phyloP scores from a whole-genome alignment of 2,888 invertebrate genomes.

The Diaprepes abbreviatus region DNA sequence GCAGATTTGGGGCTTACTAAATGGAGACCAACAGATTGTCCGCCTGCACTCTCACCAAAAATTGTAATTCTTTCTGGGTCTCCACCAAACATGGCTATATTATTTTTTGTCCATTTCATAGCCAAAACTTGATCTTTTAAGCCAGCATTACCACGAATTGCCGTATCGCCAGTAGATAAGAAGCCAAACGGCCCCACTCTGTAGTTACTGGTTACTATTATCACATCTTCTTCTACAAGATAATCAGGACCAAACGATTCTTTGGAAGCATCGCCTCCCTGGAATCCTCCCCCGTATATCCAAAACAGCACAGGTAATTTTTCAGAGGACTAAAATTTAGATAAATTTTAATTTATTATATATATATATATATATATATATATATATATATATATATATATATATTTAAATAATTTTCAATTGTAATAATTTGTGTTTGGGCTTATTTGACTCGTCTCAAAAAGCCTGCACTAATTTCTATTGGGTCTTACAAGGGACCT shows the following conservation, averaged over 20 bases:
- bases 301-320: conserved; percentile 13
- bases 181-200: not conserved
- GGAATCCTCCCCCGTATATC: conserved; percentile 1
- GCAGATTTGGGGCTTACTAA: not conserved
- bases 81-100: conserved; percentile 40
- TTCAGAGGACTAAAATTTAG: not conserved
- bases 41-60: conserved; percentile 17
- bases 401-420: too few species aligned
- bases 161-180: not conserved
- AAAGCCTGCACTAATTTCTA: too few species aligned
- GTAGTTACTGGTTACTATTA: not conserved
- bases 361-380: too few species aligned
- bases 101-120: conserved; percentile 40
- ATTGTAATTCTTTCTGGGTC: conserved; percentile 21
- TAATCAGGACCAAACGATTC: not conserved
- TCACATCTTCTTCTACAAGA: conserved; percentile 8
- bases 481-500: too few species aligned
- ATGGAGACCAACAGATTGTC: conserved; percentile 6
- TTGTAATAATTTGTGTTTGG: too few species aligned
- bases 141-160: not conserved
- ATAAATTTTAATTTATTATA: too few species aligned
- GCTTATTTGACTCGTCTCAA: too few species aligned
- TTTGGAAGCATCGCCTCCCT: not conserved
- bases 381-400: too few species aligned
- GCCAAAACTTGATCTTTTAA: not conserved